These are phyloP conservation scores for Bombyx huttoni DNA, from an alignment of 2,888 invertebrate species.

Conservation along the genomic window DNA sequence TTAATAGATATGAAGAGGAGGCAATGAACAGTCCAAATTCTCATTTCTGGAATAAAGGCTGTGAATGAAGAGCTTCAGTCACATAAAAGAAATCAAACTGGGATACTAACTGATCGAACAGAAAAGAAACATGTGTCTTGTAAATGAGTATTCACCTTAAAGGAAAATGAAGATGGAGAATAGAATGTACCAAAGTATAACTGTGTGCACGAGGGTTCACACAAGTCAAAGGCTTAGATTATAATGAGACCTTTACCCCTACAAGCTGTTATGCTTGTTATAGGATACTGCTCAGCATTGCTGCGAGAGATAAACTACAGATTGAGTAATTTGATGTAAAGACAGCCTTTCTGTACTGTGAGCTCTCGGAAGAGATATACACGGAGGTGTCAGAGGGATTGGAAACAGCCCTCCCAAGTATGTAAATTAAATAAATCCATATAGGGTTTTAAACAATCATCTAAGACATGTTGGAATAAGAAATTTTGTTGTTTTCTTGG, in stretches of 20 bases:
- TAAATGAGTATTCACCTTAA: slow-evolving; percentile 8
- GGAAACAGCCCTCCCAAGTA: background rate
- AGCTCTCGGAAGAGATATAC: slow-evolving; percentile 11
- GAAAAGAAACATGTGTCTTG: slow-evolving; percentile 2
- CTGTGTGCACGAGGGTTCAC: slow-evolving; percentile 8
- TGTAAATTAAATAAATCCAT: slow-evolving; percentile 15
- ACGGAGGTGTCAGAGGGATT: slow-evolving; percentile 14
- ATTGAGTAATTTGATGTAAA: slow-evolving; percentile 13
- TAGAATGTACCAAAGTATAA: slow-evolving; percentile 5
- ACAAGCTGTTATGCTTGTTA: slow-evolving; percentile 6
- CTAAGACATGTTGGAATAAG: slow-evolving; percentile 16
- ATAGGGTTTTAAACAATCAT: slow-evolving; percentile 17
- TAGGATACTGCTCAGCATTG: slow-evolving; percentile 3
- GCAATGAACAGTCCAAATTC: slow-evolving; percentile 2
- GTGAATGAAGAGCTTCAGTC: slow-evolving; percentile 6
- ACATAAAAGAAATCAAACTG: slow-evolving; percentile 8
- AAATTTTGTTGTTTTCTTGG: slow-evolving; percentile 12
- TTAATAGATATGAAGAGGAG: slow-evolving; percentile 5
- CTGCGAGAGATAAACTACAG: slow-evolving; percentile 3
- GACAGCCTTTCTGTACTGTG: slow-evolving; percentile 16
- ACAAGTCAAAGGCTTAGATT: slow-evolving; percentile 6
- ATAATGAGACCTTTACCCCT: slow-evolving; percentile 7
- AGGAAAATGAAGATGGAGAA: slow-evolving; percentile 4
- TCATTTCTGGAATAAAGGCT: slow-evolving; percentile 4
- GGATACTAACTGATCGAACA: slow-evolving; percentile 2